These are phyloP conservation scores for Callipepla californica DNA, from an alignment of 2,113 vertebrate genomes.

Conservation along the genomic window DNA sequence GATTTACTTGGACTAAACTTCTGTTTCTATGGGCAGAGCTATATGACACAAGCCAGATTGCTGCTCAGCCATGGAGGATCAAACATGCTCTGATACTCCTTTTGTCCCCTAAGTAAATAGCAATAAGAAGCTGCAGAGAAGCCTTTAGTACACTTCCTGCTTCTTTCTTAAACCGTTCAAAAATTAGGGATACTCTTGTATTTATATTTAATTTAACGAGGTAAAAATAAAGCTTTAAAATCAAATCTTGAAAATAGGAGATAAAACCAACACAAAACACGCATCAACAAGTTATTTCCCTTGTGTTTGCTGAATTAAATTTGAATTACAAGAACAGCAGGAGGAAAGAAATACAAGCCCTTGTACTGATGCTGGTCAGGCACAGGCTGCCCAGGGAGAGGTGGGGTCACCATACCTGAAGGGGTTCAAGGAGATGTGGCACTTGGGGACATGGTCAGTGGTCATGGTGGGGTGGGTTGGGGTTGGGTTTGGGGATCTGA, in stretches of 20 bases:
- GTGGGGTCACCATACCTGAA: no score
- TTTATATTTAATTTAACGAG: background rate
- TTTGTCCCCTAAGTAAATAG: slow-evolving; percentile 52
- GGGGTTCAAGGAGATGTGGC: no score
- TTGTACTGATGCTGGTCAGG: no score
- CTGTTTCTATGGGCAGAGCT: background rate
- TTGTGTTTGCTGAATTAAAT: background rate
- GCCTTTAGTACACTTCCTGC: slow-evolving; percentile 27
- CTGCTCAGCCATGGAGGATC: slow-evolving; percentile 24
- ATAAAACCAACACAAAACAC: background rate
- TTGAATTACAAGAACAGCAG: background rate
- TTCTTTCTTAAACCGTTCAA: slow-evolving; percentile 29
- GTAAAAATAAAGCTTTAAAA: background rate
- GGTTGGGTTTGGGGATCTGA: no score
- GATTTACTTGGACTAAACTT: background rate
- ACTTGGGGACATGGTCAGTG: no score
- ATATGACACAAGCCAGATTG: slow-evolving; percentile 24
- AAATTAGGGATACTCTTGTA: background rate
- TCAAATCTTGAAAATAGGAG: background rate
- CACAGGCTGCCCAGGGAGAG: no score
- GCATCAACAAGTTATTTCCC: background rate
- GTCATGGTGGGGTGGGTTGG: no score
- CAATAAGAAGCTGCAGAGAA: background rate
- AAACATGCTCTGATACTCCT: slow-evolving; percentile 38
- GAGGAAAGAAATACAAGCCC: background rate